Conservation (phyloP, 1,140 invertebrate species). For the Temnothorax nylanderi region DNA sequence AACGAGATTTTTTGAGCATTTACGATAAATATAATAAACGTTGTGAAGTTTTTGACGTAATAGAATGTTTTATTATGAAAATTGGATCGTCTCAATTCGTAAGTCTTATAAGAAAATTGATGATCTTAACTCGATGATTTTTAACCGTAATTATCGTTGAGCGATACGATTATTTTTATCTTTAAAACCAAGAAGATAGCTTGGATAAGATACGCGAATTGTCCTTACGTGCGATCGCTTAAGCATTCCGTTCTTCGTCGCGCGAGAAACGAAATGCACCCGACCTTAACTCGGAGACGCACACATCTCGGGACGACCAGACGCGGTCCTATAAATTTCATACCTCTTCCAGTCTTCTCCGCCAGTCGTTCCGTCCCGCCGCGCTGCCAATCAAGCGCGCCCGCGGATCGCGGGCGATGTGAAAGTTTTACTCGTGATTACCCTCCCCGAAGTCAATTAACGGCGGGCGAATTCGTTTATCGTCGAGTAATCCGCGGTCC, state of each 20-base stretch:
- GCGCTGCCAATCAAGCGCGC: conserved; percentile 64
- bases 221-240: neutral
- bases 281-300: neutral
- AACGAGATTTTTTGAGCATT: neutral
- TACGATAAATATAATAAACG: neutral
- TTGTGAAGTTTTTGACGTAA: neutral
- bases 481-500: conserved; percentile 66
- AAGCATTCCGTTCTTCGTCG: neutral
- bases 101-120: neutral
- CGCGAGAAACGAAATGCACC: neutral
- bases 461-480: conserved; percentile 70
- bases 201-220: neutral
- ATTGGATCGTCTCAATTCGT: neutral
- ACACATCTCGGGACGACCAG: neutral
- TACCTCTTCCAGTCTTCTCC: neutral
- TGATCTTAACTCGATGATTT: neutral
- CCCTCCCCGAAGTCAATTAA: conserved; percentile 69
- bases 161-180: neutral
- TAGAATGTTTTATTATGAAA: neutral
- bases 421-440: conserved; percentile 73
- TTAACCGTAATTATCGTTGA: neutral
- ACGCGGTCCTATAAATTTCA: conserved; percentile 56
- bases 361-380: neutral
- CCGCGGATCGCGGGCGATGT: conserved; percentile 64
- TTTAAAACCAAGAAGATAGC: neutral